phyloP scores from a whole-genome alignment of 2,797 vertebrate species.

The Chelon labrosus region DNA sequence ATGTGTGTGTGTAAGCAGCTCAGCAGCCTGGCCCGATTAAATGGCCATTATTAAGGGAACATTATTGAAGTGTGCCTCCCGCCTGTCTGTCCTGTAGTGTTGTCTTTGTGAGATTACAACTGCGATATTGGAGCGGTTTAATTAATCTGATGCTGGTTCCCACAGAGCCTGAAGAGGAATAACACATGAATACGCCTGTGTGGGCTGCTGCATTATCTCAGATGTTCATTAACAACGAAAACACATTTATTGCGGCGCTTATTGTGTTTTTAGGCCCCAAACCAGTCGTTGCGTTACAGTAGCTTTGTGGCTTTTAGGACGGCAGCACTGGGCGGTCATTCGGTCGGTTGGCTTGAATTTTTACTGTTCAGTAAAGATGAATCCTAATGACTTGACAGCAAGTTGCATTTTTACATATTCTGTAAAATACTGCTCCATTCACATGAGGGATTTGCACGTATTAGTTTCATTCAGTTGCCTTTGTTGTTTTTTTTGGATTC shows the following conservation, averaged over 20 bases:
- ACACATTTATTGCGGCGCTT: constrained; percentile 24
- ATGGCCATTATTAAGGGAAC: constrained; percentile 74
- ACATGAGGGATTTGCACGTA: no score
- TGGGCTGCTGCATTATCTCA: constrained; percentile 41
- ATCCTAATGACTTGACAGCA: no score
- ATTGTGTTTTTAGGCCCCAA: constrained; percentile 37
- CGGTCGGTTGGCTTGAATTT: neutral
- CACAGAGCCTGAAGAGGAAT: constrained; percentile 72
- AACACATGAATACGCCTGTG: constrained; percentile 52
- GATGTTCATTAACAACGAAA: constrained; percentile 57
- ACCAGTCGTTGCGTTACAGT: constrained; percentile 9
- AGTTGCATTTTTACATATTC: neutral
- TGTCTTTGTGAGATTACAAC: constrained; percentile 79
- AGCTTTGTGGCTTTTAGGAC: neutral
- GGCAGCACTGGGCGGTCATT: neutral
- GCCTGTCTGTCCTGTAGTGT: constrained; percentile 75
- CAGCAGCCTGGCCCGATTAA: constrained; percentile 67
- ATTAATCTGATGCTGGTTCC: constrained; percentile 80
- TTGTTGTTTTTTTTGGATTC: no score
- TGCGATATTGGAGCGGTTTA: constrained; percentile 77
- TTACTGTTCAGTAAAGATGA: neutral
- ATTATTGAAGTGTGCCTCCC: constrained; percentile 75
- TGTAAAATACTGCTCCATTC: neutral
- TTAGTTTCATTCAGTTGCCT: no score
- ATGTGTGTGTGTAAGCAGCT: constrained; percentile 61